A percentile compares a stretch with the other conserved stretches of the same genome.
phyloP scores from a whole-genome alignment of 2,797 vertebrate genomes.

The Streptopelia turtur region DNA sequence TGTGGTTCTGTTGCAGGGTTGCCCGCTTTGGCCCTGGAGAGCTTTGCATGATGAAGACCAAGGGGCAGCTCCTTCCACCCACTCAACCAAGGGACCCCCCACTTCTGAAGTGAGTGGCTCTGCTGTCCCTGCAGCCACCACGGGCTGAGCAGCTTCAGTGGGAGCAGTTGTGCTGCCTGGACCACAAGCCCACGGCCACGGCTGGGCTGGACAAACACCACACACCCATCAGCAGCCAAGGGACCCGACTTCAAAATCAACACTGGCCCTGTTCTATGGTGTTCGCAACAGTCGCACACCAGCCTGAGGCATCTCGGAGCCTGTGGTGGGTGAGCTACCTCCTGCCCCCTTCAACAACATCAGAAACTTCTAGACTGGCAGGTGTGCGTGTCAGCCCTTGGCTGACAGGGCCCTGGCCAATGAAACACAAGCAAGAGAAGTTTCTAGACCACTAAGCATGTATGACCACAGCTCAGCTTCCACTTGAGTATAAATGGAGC shows the following conservation, averaged over 20 bases:
- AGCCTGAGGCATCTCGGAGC: neutral
- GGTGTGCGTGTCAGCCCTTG: too few species aligned
- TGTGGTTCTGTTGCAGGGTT: neutral
- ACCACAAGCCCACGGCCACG: neutral
- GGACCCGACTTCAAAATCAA: neutral
- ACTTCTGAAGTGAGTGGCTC: neutral
- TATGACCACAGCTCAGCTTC: too few species aligned
- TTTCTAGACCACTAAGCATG: too few species aligned
- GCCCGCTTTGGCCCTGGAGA: neutral
- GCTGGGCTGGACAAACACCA: slow-evolving; percentile 38
- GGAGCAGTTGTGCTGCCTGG: neutral
- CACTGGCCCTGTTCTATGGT: neutral
- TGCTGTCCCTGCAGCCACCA: neutral
- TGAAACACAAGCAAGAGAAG: too few species aligned
- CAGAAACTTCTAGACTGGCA: too few species aligned
- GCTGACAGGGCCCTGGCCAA: too few species aligned
- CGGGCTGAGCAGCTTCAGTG: neutral
- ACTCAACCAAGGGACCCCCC: neutral
- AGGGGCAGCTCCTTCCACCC: neutral
- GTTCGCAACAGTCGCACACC: neutral
- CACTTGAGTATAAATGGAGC: too few species aligned
- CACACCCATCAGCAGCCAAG: slow-evolving; percentile 4
- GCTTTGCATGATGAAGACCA: neutral
- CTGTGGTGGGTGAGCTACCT: too few species aligned
- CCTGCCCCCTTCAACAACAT: too few species aligned